phyloP scores from a whole-genome alignment of 2,113 vertebrate genomes.

The Python bivittatus region DNA sequence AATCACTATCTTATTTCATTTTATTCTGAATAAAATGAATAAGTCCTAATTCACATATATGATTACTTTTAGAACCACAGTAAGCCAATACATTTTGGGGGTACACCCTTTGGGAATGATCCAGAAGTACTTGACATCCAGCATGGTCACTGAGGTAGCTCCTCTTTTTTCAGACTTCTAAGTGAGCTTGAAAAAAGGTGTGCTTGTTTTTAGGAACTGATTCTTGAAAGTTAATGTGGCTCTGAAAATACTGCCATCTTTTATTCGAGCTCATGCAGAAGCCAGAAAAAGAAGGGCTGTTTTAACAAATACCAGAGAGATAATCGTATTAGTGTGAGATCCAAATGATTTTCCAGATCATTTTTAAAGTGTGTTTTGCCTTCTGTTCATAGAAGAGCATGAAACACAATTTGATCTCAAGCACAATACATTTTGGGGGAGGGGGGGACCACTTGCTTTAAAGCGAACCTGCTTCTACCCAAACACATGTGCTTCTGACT shows the following conservation, averaged over 20 bases:
- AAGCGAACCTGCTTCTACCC: not conserved
- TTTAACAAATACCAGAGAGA: not conserved
- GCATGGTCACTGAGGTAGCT: not conserved
- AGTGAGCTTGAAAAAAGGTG: not conserved
- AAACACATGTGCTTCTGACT: conserved; percentile 3
- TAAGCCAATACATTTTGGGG: not conserved
- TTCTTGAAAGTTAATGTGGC: not conserved
- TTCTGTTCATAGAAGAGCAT: not conserved
- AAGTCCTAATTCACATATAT: not conserved
- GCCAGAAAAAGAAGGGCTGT: not conserved
- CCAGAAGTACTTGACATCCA: not conserved
- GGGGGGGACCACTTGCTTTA: not conserved
- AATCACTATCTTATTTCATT: not conserved
- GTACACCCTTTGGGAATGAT: not conserved
- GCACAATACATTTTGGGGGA: not conserved
- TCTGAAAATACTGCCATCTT: not conserved
- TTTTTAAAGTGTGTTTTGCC: not conserved
- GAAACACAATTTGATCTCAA: not conserved
- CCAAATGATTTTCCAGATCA: not conserved
- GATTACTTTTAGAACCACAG: not conserved
- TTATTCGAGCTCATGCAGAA: not conserved
- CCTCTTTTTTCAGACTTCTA: not conserved
- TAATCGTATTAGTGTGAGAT: not conserved
- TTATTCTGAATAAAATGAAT: not conserved
- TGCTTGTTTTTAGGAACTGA: not conserved